phyloP scores from a whole-genome alignment of 1,140 invertebrate genomes.

The Diabrotica undecimpunctata region DNA sequence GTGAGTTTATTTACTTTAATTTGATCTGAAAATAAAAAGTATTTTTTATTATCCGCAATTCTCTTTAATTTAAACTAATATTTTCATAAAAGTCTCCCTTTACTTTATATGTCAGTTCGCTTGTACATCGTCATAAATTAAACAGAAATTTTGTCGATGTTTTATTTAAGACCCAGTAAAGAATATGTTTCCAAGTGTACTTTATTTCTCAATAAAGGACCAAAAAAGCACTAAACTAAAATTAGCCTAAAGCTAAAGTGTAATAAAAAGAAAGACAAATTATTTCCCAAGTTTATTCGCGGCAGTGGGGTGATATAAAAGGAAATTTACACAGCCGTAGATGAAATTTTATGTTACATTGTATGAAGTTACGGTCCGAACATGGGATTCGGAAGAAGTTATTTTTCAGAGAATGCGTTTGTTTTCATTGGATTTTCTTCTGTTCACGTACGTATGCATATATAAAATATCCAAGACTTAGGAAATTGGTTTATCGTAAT shows the following conservation, averaged over 20 bases:
- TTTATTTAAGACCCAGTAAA: too few relatives aligned
- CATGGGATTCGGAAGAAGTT: neutral
- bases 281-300: constrained; percentile 2
- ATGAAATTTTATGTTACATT: neutral
- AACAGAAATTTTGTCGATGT: too few relatives aligned
- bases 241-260: neutral
- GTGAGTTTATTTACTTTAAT: too few relatives aligned
- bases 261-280: constrained; percentile 1
- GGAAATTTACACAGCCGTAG: neutral
- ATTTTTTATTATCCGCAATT: too few relatives aligned
- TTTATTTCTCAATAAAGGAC: neutral
- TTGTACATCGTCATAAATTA: too few relatives aligned
- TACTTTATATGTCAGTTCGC: too few relatives aligned
- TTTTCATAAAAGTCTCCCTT: too few relatives aligned
- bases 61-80: too few relatives aligned
- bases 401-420: neutral
- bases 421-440: neutral
- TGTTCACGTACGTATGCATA: neutral
- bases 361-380: neutral
- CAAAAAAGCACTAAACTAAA: neutral
- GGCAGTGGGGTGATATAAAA: neutral
- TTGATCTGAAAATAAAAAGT: too few relatives aligned
- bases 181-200: neutral
- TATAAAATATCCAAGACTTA: neutral
- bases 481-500: too few relatives aligned